Conservation (phyloP, 2,888 invertebrate species). For the Gasteruption jaculator region DNA sequence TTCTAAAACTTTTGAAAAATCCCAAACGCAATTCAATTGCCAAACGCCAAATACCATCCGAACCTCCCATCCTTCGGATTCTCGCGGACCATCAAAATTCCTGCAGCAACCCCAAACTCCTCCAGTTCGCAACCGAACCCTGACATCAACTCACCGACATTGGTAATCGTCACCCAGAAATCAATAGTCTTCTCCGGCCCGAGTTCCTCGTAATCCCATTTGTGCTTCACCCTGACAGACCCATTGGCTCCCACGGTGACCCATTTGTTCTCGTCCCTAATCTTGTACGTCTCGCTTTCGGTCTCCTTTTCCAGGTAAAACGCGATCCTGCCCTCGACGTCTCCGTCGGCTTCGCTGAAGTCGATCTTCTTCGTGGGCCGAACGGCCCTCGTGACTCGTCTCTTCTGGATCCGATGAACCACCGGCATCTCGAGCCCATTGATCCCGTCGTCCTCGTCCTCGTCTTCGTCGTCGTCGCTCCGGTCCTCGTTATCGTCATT, state of each 20-base stretch:
- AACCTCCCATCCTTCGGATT: too few species aligned
- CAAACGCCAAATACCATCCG: too few species aligned
- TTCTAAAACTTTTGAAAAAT: too few species aligned
- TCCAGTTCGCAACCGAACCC: too few species aligned
- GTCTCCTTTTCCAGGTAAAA: conserved; percentile 90
- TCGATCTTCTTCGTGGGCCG: conserved; percentile 91
- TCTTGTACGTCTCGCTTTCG: conserved; percentile 88
- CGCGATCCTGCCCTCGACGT: conserved; percentile 80
- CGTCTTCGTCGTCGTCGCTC: conserved; percentile 3
- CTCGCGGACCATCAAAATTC: too few species aligned
- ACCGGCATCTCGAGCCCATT: conserved; percentile 27
- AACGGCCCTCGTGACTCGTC: conserved; percentile 74
- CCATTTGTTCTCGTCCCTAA: conserved; percentile 91
- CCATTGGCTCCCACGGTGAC: conserved; percentile 89
- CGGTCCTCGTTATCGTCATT: conserved; percentile 1
- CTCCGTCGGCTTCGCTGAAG: conserved; percentile 87
- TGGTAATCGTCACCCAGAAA: conserved; percentile 93
- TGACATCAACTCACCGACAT: conserved; percentile 64
- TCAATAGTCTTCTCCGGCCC: conserved; percentile 93
- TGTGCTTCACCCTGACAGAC: conserved; percentile 88
- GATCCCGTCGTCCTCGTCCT: too few species aligned
- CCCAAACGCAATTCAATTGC: too few species aligned
- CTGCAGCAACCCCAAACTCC: too few species aligned
- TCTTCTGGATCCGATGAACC: conserved; percentile 51
- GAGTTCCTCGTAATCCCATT: conserved; percentile 94